Evolutionary conservation across 2,888 invertebrate species (phyloP).

Genomic region (Polydrusus pterygomalis): DNA sequence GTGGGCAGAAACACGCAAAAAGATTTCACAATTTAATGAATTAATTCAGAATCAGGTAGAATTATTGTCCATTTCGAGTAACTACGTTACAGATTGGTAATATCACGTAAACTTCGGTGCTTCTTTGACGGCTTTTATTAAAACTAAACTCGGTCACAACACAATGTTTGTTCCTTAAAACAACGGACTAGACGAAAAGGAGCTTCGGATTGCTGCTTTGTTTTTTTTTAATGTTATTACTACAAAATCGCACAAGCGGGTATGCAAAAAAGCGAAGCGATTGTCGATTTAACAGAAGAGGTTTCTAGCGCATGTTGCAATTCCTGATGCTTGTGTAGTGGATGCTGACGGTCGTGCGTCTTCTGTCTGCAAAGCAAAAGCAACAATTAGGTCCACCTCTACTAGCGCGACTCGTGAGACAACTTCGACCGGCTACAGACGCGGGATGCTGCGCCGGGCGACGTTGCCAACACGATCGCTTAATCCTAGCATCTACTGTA

Average conservation of each 20-base stretch:
- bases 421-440: constrained; percentile 41
- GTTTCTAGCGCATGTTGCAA: constrained; percentile 70
- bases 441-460: constrained; percentile 48
- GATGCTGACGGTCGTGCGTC: constrained; percentile 63
- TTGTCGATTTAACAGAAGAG: constrained; percentile 64
- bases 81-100: constrained; percentile 53
- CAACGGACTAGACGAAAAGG: constrained; percentile 57
- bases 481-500: constrained; percentile 17
- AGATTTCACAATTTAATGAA: constrained; percentile 51
- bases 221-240: constrained; percentile 51
- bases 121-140: constrained; percentile 46
- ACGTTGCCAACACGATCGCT: constrained; percentile 44
- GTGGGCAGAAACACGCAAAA: constrained; percentile 49
- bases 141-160: constrained; percentile 64
- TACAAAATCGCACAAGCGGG: constrained; percentile 68
- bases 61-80: constrained; percentile 68
- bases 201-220: constrained; percentile 35
- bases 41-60: constrained; percentile 65
- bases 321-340: constrained; percentile 66
- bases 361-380: constrained; percentile 66
- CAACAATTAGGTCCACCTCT: constrained; percentile 59
- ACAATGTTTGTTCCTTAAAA: constrained; percentile 55
- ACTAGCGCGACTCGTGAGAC: constrained; percentile 46
- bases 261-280: constrained; percentile 71
- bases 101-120: constrained; percentile 58